Evolutionary conservation across 2,797 vertebrate species (phyloP), one percentile per base, ranked within the genome.

Genomic region (Hydrocynus forskahlii): DNA sequence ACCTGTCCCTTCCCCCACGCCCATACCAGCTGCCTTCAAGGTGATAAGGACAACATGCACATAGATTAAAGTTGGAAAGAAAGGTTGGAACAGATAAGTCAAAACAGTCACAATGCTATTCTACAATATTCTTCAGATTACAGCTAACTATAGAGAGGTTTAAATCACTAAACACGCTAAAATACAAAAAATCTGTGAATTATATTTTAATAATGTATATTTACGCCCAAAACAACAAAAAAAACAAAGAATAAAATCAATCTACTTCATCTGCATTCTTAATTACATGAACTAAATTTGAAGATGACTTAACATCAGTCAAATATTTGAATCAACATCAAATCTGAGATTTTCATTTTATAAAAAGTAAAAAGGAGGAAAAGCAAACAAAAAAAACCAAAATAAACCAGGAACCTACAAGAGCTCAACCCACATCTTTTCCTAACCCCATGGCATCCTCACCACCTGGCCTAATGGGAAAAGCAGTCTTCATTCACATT

Each of bases 371-470:
- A 55, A 55, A 55, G 17, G 16, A 8, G 54, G 17, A 55, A 55
- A 54, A 54, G 16, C 52, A 54, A 19, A 54, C 16, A 17, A 57
- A 57, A 21, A 9, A 4, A 1, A 35, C 2, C 35, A 55, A 55
- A 55, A 17, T 19, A 55, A 14, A 19, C 14, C 54, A 96, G 96
- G 95, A 95, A 97, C 95, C 95, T 96, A 97, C 94, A 94, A 96
- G 92, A 97, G 95, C 94, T 95, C 95, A 96, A 97, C 96, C 96
- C 95, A 96, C 96, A 96, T 97, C 95, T 96, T 91, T 92, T 93
- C 96, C 96, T 97, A 96, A 96, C 95, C 96, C 96, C 94, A 94
- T 96, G 95, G 95, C 95, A 93, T 96, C 96, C 96, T 97, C 96
- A 97, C 95, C 96, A 97, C 96, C 96, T 93, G 96, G 94, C 91